These are phyloP conservation scores for Pteropus alecto DNA, from an alignment of 2,113 vertebrate species.

Conservation along the genomic window DNA sequence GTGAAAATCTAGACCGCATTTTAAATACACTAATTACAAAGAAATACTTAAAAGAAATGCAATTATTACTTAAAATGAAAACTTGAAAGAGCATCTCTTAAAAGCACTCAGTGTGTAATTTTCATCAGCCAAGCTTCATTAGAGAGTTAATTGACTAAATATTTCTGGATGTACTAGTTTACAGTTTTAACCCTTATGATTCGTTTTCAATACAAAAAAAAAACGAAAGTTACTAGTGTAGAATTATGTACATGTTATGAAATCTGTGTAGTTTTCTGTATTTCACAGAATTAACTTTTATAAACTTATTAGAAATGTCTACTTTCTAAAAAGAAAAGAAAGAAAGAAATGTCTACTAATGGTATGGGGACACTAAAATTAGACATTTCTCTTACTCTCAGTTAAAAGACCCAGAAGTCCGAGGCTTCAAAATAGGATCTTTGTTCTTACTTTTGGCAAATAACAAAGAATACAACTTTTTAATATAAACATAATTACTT, in stretches of 20 bases:
- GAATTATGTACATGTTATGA: not conserved
- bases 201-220: not conserved
- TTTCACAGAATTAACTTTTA: not conserved
- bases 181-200: not conserved
- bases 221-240: not conserved
- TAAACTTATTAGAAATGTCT: not conserved
- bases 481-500: not conserved
- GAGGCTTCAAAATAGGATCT: not conserved
- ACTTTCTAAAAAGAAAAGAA: not conserved
- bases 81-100: not conserved
- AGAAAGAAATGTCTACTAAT: not conserved
- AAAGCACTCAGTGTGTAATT: not conserved
- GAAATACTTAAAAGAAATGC: not conserved
- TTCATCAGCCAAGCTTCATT: conserved; percentile 3
- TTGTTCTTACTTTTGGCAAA: not conserved
- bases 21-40: conserved; percentile 29
- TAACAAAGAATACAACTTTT: not conserved
- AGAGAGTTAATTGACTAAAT: conserved; percentile 18
- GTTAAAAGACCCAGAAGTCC: not conserved
- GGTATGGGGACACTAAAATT: not conserved
- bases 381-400: not conserved
- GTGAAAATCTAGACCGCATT: not conserved
- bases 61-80: conserved; percentile 37
- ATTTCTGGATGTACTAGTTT: conserved; percentile 11
- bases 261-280: not conserved